Conservation (phyloP, 2,797 vertebrate species). For the Acrossocheilus fasciatus region DNA sequence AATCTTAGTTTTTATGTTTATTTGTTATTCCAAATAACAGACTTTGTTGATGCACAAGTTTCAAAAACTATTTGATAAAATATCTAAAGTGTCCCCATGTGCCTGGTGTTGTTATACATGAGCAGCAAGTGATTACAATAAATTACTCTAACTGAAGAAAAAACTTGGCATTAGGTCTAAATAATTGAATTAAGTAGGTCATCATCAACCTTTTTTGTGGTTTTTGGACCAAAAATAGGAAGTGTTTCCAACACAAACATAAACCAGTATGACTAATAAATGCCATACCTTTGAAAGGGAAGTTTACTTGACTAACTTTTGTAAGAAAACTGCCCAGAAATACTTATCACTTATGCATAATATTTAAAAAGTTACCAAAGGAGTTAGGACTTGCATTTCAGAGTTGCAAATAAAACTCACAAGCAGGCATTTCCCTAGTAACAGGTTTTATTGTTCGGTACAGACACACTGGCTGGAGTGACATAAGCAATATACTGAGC, state of each 20-base stretch:
- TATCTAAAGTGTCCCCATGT: neutral
- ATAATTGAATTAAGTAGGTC: neutral
- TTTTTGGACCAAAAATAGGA: neutral
- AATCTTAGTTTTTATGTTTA: no score
- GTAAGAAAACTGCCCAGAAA: neutral
- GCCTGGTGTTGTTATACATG: neutral
- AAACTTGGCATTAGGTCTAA: neutral
- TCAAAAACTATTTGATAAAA: no score
- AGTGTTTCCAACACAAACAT: neutral
- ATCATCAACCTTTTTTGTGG: neutral
- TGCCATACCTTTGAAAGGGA: neutral
- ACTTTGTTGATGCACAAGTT: no score
- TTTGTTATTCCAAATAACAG: no score
- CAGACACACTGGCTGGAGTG: slow-evolving; percentile 12
- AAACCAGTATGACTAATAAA: neutral
- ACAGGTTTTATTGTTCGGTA: slow-evolving; percentile 37
- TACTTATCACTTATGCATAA: neutral
- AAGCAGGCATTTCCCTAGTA: neutral
- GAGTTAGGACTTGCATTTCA: neutral
- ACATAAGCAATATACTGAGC: slow-evolving; percentile 22
- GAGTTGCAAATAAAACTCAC: neutral
- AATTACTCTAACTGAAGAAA: no score
- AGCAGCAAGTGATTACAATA: neutral
- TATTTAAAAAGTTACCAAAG: neutral
- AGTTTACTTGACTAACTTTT: neutral